A percentile compares a stretch with the other conserved stretches of the same genome.
phyloP scores from a whole-genome alignment of 2,797 vertebrate species.

The Chlorospingus flavigularis region DNA sequence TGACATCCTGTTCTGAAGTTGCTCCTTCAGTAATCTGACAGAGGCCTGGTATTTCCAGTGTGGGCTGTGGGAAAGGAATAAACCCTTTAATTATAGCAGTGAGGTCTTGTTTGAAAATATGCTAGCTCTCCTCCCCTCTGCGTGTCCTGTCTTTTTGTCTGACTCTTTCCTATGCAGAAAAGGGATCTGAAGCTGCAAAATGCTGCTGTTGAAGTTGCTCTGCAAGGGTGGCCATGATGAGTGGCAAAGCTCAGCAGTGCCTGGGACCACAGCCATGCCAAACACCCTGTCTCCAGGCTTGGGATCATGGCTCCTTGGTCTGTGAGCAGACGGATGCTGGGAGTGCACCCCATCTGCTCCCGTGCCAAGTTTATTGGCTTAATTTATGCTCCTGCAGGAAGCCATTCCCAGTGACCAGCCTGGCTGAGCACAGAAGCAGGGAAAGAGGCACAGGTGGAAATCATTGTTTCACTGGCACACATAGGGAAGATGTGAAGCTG shows the following conservation, averaged over 20 bases:
- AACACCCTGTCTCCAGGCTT: rapidly evolving
- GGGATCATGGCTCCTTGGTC: not conserved
- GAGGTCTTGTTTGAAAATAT: not conserved
- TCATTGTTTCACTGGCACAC: not conserved
- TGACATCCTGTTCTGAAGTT: conserved; percentile 44
- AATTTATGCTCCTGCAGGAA: not conserved
- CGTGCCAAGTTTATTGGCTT: not conserved
- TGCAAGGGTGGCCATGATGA: rapidly evolving
- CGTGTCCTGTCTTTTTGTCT: not conserved
- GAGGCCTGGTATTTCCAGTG: conserved; percentile 36
- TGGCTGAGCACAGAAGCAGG: not conserved
- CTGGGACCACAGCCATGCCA: rapidly evolving
- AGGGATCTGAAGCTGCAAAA: not conserved
- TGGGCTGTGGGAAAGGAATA: conserved; percentile 21
- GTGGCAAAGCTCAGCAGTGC: not conserved
- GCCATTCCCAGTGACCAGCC: rapidly evolving
- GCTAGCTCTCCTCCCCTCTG: not conserved
- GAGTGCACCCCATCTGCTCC: not conserved
- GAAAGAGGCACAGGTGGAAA: not conserved
- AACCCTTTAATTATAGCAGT: conserved; percentile 16
- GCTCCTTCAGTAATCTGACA: conserved; percentile 1
- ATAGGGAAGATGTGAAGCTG: not conserved
- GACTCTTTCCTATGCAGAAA: not conserved
- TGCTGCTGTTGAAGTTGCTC: not conserved
- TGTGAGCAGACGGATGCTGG: not conserved